Conservation (phyloP, 2,113 vertebrate species). For the Rynchops niger region DNA sequence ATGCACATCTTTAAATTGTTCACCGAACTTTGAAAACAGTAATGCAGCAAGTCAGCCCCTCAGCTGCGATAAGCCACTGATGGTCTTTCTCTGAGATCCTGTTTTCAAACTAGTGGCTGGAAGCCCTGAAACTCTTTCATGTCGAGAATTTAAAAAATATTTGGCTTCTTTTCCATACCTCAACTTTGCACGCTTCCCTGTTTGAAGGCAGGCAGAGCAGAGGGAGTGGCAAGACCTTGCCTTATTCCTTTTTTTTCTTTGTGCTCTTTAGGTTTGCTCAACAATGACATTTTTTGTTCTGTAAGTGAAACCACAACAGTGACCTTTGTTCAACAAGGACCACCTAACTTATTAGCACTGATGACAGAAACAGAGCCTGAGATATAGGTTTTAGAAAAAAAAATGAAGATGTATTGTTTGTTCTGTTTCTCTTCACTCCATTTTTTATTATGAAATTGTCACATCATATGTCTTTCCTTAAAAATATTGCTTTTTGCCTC, state of each 20-base stretch:
- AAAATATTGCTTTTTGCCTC: constrained; percentile 31
- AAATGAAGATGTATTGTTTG: background rate
- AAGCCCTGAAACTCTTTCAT: background rate
- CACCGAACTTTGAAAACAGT: background rate
- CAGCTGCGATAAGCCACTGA: background rate
- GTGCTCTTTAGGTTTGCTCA: background rate
- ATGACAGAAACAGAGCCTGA: background rate
- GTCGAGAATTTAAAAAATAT: background rate
- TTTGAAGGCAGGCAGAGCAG: background rate
- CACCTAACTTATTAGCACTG: background rate
- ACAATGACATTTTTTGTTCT: background rate
- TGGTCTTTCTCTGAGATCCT: background rate
- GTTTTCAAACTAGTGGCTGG: background rate
- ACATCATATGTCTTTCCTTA: background rate
- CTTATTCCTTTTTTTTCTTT: background rate
- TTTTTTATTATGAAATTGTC: constrained; percentile 45
- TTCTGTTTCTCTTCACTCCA: background rate
- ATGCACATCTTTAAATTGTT: background rate
- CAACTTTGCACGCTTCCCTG: background rate
- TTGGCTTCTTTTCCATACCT: background rate
- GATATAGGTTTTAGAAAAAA: background rate
- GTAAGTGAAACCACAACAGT: background rate
- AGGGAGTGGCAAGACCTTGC: background rate
- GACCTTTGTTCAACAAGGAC: background rate
- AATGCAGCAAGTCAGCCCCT: background rate